Evolutionary conservation across 2,113 vertebrate species (phyloP).

Genomic region (Rhipidura dahli): DNA sequence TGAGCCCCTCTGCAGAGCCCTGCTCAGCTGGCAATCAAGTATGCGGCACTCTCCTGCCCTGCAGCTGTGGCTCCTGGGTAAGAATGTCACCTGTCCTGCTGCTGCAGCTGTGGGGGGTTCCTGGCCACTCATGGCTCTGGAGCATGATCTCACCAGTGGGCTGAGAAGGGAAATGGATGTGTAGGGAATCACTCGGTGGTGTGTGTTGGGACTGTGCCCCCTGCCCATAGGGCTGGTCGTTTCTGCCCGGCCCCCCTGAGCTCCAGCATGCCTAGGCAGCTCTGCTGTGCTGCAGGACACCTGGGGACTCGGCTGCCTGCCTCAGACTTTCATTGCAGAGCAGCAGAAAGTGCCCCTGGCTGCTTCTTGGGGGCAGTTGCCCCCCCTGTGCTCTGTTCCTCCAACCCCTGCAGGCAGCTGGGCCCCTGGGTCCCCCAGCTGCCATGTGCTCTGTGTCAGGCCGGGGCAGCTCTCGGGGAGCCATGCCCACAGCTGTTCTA

Average conservation of each 20-base stretch:
- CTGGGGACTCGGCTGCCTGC: neutral
- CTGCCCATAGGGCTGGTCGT: neutral
- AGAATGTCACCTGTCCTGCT: neutral
- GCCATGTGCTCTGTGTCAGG: neutral
- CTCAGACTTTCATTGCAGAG: neutral
- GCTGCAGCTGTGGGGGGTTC: neutral
- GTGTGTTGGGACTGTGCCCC: neutral
- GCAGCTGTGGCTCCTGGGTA: neutral
- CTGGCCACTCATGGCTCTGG: neutral
- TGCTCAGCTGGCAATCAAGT: neutral
- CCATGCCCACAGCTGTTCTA: constrained; percentile 32
- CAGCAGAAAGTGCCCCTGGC: neutral
- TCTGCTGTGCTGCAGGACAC: neutral
- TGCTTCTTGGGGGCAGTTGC: neutral
- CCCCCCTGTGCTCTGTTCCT: neutral
- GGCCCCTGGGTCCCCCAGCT: neutral
- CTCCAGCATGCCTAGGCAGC: neutral
- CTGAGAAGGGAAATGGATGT: neutral
- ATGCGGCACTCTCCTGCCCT: neutral
- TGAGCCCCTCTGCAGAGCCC: neutral
- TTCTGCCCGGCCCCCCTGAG: neutral
- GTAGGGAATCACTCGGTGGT: neutral
- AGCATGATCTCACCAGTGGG: neutral
- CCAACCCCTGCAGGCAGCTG: neutral
- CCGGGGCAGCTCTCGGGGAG: neutral